phyloP scores from a whole-genome alignment of 2,113 vertebrate genomes.

The Bostrychus sinensis region DNA sequence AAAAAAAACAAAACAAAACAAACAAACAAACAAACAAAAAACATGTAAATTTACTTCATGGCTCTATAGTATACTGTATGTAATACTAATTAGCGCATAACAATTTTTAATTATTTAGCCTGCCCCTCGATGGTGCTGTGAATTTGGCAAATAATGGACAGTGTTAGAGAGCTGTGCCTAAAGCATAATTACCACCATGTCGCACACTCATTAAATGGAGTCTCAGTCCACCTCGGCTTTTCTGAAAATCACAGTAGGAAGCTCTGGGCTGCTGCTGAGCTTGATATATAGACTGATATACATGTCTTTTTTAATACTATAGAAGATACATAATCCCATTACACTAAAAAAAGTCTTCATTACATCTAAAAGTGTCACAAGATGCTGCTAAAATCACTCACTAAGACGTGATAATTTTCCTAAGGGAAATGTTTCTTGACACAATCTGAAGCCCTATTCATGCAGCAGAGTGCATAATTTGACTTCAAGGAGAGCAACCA shows the following conservation, averaged over 20 bases:
- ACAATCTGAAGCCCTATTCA: background rate
- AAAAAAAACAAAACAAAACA: no score
- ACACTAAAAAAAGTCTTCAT: background rate
- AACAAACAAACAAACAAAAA: no score
- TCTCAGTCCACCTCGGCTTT: background rate
- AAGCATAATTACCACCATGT: background rate
- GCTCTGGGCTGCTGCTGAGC: background rate
- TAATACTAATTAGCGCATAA: background rate
- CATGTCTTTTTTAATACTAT: background rate
- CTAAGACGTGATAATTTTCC: background rate
- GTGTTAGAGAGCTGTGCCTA: background rate
- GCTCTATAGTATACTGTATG: no score
- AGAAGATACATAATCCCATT: background rate
- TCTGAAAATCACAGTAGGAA: background rate
- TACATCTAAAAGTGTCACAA: background rate
- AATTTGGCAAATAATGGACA: background rate
- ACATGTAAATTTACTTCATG: no score
- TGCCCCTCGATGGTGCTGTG: background rate
- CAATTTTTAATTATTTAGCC: background rate
- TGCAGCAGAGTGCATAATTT: constrained; percentile 10
- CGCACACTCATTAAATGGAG: background rate
- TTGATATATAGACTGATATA: background rate
- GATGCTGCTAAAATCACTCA: background rate
- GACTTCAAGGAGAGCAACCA: constrained; percentile 43
- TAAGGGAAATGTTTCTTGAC: constrained; percentile 9